Conservation (phyloP, 2,888 invertebrate species). For the Stramonita haemastoma region DNA sequence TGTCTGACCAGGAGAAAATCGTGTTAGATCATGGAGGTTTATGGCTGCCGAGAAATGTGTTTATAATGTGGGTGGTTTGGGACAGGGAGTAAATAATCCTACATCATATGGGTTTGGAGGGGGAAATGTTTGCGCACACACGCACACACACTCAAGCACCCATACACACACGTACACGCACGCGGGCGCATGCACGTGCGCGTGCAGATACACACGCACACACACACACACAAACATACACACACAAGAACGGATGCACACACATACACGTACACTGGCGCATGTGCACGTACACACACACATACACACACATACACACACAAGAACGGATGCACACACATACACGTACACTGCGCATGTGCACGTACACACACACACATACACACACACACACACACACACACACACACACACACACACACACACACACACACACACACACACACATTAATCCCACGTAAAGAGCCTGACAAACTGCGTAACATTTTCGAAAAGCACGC, state of each 20-base stretch:
- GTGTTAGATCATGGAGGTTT: no score
- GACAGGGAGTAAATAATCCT: no score
- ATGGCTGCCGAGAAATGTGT: no score
- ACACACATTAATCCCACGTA: not conserved
- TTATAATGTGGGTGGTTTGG: no score
- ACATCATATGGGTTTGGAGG: no score
- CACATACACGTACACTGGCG: not conserved
- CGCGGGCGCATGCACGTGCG: no score
- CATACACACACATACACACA: not conserved
- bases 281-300: not conserved
- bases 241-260: not conserved
- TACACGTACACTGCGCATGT: not conserved
- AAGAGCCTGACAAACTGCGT: no score
- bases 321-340: not conserved
- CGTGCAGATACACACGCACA: not conserved
- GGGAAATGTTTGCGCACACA: no score
- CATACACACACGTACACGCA: no score
- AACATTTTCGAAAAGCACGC: no score
- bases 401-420: not conserved
- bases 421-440: not conserved
- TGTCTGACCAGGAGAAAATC: no score
- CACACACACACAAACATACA: not conserved
- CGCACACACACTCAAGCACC: no score
- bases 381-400: not conserved
- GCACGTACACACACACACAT: not conserved